phyloP scores from a whole-genome alignment of 2,113 vertebrate genomes.

The Periophthalmus modestus region DNA sequence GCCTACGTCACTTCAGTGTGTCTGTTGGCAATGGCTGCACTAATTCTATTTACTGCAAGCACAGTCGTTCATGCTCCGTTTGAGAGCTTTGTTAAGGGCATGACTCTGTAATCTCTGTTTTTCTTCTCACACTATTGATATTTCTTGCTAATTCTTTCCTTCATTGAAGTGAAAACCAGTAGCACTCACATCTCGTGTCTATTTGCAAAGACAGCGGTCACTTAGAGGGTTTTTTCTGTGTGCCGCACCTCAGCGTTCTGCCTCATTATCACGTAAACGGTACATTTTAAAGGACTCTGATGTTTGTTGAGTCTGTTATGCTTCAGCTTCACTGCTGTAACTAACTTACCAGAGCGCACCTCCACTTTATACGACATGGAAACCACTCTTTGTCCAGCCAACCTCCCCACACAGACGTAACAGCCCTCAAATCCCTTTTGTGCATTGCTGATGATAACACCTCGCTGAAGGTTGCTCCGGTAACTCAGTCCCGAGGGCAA shows the following conservation, averaged over 20 bases:
- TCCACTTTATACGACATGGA: conserved; percentile 71
- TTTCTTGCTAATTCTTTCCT: neutral
- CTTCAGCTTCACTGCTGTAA: neutral
- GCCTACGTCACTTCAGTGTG: conserved; percentile 10
- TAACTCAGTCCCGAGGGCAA: conserved; percentile 62
- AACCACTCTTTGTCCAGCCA: conserved; percentile 50
- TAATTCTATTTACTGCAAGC: conserved; percentile 52
- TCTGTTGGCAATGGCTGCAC: conserved; percentile 23
- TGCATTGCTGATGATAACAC: conserved; percentile 62
- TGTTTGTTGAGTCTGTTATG: too few relatives aligned
- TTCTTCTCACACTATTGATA: neutral
- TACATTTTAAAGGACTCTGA: neutral
- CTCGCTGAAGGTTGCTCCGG: conserved; percentile 59
- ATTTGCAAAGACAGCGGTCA: neutral
- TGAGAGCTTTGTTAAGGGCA: conserved; percentile 48
- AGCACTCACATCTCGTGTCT: neutral
- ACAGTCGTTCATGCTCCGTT: conserved; percentile 43
- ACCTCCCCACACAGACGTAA: conserved; percentile 67
- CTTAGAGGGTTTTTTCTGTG: neutral
- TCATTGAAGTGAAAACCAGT: neutral
- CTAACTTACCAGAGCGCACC: conserved; percentile 68
- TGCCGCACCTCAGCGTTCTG: too few relatives aligned
- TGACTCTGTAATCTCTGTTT: neutral
- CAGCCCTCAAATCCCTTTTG: conserved; percentile 72
- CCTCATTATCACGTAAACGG: too few relatives aligned